phyloP scores from a whole-genome alignment of 2,797 vertebrate genomes.

The Sphenodon punctatus region DNA sequence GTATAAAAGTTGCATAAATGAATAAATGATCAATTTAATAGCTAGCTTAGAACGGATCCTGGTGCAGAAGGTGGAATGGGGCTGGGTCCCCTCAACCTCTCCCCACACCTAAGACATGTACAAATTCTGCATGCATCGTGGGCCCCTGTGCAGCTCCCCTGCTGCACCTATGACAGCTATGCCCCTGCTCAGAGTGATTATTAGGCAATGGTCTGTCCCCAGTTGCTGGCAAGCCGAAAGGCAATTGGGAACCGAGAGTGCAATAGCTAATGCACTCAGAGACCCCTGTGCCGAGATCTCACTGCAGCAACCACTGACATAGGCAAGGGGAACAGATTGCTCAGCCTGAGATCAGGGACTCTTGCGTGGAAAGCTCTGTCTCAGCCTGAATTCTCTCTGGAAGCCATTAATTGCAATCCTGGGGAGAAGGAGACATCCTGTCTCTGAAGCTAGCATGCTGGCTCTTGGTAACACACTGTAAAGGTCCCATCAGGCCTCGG shows the following conservation, averaged over 20 bases:
- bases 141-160: too few relatives aligned
- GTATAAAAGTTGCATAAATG: too few relatives aligned
- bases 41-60: too few relatives aligned
- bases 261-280: conserved; percentile 12
- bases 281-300: conserved; percentile 11
- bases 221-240: background rate
- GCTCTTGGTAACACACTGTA: conserved; percentile 54
- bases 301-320: conserved; percentile 26
- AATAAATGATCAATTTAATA: too few relatives aligned
- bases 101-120: too few relatives aligned
- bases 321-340: conserved; percentile 42
- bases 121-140: too few relatives aligned
- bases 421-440: conserved; percentile 32
- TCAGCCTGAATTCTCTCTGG: conserved; percentile 19
- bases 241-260: background rate
- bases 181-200: too few relatives aligned
- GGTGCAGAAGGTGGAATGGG: too few relatives aligned
- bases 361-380: conserved; percentile 62
- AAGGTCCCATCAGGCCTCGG: conserved; percentile 58
- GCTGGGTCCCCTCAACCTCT: too few relatives aligned
- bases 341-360: conserved; percentile 45
- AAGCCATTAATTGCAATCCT: conserved; percentile 49
- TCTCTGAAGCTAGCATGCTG: conserved; percentile 52
- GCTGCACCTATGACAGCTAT: too few relatives aligned
- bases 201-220: too few relatives aligned